These are phyloP conservation scores for Narcine bancroftii DNA, from an alignment of 2,113 vertebrate genomes.

Conservation along the genomic window DNA sequence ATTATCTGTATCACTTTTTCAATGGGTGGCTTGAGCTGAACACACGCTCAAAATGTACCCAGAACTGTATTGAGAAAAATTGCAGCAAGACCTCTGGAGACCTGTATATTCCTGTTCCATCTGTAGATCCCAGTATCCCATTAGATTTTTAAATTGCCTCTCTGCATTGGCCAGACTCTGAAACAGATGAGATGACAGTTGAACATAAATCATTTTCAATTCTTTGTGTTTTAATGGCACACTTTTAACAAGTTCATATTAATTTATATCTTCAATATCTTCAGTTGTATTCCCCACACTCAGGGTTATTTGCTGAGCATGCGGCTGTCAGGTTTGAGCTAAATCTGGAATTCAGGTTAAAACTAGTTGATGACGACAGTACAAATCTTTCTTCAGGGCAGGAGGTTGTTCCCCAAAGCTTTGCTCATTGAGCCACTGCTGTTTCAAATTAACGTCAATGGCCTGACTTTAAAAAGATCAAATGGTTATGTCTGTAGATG, in stretches of 20 bases:
- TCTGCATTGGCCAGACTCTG: not conserved
- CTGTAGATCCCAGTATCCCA: not conserved
- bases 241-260: not conserved
- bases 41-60: not conserved
- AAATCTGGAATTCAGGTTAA: not conserved
- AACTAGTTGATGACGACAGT: too few relatives aligned
- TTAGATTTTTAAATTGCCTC: slow-evolving; percentile 22
- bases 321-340: not conserved
- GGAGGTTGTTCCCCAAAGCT: not conserved
- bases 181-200: not conserved
- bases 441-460: not conserved
- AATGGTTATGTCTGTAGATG: not conserved
- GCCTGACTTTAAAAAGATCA: not conserved
- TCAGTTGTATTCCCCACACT: not conserved
- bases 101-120: not conserved
- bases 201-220: not conserved
- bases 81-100: not conserved
- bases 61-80: not conserved
- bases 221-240: not conserved
- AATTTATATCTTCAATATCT: not conserved
- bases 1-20: not conserved
- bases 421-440: not conserved
- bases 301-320: not conserved
- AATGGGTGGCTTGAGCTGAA: not conserved
- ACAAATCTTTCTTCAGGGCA: not conserved